Evolutionary conservation across 2,888 invertebrate species (phyloP).

Genomic region (Trachelus stipa): DNA sequence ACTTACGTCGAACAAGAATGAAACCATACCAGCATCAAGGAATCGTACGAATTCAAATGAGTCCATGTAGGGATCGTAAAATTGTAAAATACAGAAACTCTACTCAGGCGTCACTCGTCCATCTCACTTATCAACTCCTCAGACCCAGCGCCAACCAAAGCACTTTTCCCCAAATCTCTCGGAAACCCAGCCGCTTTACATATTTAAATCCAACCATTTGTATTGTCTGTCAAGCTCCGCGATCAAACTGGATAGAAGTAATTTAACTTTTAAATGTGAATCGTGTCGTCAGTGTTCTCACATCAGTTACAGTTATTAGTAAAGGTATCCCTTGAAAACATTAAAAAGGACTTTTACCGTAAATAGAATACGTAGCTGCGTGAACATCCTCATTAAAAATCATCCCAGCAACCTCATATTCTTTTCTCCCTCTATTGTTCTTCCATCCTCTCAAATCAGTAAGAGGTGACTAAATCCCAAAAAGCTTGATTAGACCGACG

Average conservation of each 20-base stretch:
- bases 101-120: constrained; percentile 21
- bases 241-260: constrained; percentile 26
- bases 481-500: constrained; percentile 1
- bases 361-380: background rate
- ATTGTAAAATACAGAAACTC: background rate
- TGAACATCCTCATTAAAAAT: background rate
- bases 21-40: background rate
- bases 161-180: constrained; percentile 14
- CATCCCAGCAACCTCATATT: background rate
- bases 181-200: constrained; percentile 23
- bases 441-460: background rate
- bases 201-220: constrained; percentile 26
- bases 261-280: constrained; percentile 27
- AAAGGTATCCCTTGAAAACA: background rate
- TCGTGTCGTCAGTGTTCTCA: constrained; percentile 22
- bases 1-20: background rate
- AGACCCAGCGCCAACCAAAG: constrained; percentile 15
- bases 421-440: background rate
- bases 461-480: background rate
- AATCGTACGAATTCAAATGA: background rate
- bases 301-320: constrained; percentile 24
- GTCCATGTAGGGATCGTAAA: background rate
- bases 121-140: constrained; percentile 27
- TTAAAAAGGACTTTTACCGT: background rate
- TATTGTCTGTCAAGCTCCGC: constrained; percentile 26